Evolutionary conservation across 2,797 vertebrate species (phyloP), one percentile per base, ranked within the genome.

Genomic region (Aplochiton taeniatus): DNA sequence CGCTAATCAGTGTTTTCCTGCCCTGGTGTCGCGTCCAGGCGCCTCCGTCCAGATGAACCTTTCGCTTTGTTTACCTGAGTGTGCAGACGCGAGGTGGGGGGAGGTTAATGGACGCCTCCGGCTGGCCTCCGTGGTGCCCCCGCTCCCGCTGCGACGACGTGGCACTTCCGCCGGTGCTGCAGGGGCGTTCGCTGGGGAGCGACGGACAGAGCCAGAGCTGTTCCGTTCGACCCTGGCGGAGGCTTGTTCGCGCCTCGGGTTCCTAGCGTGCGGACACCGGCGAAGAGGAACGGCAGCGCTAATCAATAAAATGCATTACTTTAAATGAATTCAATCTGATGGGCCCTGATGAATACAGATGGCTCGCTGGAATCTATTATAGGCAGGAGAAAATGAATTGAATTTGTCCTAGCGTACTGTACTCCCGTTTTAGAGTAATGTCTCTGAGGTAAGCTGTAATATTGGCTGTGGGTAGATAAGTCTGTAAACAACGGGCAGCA

Each of bases 301-400:
- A 69, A 87, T 88, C 81, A 72, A 87, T 85, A 75, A 61, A 72
- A 78, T 70, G 48, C 66, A 83, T 81, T 78, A 6, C 57, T 82
- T 80, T 76, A 60, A 69, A 65, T 69, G 62, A 70, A 66, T 72
- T 76, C 70, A 75, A 78, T 80, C 64, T 80, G 10, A 41, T 48
- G 52, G 68, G 63, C 73, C 66, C 56, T 67, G 77, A 75, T 75
- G 69, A 57, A 70, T 61, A 75, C 49, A 9, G 47, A 55, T 61
- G 17, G 16, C 31, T 31, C 6, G 31, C 31, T 31, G 31, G 31
- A 31, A 31, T 31, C 31, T 31, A 31, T 31, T 31, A 31, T 6
- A 31, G 6, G 31, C 31, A 31, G 31, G 2, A 6, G 31, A n/a
- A 31, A 31, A 31, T 31, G 6, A 31, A 31, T 31, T 31, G 31